phyloP scores from a whole-genome alignment of 2,888 invertebrate genomes.

The Aplocera efformata region DNA sequence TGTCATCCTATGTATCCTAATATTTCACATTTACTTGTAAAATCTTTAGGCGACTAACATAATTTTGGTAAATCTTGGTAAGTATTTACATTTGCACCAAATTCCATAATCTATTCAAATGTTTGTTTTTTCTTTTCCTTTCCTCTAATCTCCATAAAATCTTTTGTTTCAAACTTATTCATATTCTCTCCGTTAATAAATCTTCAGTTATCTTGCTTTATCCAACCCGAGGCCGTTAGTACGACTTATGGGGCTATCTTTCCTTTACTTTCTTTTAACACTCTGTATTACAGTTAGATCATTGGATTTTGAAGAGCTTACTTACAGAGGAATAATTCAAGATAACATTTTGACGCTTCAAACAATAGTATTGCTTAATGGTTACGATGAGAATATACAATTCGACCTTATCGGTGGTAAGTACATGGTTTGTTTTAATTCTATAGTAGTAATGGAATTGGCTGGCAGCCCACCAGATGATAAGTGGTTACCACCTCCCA shows the following conservation, averaged over 20 bases:
- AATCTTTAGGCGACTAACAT: too few relatives aligned
- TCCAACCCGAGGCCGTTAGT: slow-evolving; percentile 15
- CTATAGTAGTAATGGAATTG: too few relatives aligned
- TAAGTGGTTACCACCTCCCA: too few relatives aligned
- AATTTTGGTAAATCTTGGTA: neutral
- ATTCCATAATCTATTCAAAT: too few relatives aligned
- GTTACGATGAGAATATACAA: slow-evolving; percentile 42
- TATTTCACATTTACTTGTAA: too few relatives aligned
- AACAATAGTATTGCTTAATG: slow-evolving; percentile 41
- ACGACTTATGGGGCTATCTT: slow-evolving; percentile 18
- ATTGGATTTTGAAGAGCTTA: slow-evolving; percentile 48
- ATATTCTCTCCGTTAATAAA: slow-evolving; percentile 17
- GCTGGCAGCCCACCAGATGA: too few relatives aligned
- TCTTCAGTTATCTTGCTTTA: slow-evolving; percentile 21
- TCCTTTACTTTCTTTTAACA: slow-evolving; percentile 25
- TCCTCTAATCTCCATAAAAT: neutral
- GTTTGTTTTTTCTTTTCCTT: too few relatives aligned
- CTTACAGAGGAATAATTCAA: slow-evolving; percentile 49
- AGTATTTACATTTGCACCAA: neutral
- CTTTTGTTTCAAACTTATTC: slow-evolving; percentile 11
- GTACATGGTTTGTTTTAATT: too few relatives aligned
- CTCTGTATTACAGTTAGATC: slow-evolving; percentile 47
- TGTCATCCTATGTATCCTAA: too few relatives aligned
- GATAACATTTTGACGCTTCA: slow-evolving; percentile 37
- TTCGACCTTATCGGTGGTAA: slow-evolving; percentile 54